phyloP scores from a whole-genome alignment of 2,888 invertebrate species.

The Morpho deidamia region DNA sequence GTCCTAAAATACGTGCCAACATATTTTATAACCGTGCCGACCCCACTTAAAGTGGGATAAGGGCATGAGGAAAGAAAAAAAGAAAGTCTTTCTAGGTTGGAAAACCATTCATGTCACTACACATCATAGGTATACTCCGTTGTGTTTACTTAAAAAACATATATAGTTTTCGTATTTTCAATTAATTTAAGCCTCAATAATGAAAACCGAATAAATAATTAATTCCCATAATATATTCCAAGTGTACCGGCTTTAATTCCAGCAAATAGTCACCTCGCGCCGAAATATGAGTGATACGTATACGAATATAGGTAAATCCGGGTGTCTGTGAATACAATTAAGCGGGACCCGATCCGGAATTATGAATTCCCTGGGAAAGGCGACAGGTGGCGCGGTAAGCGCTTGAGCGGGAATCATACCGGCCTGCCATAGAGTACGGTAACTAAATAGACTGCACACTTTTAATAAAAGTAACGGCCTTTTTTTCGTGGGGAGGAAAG shows the following conservation, averaged over 20 bases:
- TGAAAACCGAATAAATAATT: neutral
- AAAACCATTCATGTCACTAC: no score
- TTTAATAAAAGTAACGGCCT: neutral
- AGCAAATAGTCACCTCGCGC: conserved; percentile 10
- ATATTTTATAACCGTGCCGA: no score
- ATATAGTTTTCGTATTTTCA: neutral
- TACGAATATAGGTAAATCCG: conserved; percentile 46
- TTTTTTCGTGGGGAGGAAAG: no score
- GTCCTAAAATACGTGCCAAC: no score
- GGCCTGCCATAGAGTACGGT: conserved; percentile 33
- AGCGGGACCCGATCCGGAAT: conserved; percentile 63
- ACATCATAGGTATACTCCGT: no score
- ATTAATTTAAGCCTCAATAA: neutral
- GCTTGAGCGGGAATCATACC: conserved; percentile 37
- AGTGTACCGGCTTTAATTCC: neutral
- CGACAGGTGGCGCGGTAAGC: conserved; percentile 70
- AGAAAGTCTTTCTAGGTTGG: no score
- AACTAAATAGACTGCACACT: neutral
- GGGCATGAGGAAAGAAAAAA: no score
- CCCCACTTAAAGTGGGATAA: no score
- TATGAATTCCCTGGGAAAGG: conserved; percentile 72
- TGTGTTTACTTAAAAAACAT: no score
- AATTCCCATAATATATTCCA: neutral
- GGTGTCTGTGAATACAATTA: conserved; percentile 68
- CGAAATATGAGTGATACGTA: conserved; percentile 13